phyloP scores from a whole-genome alignment of 2,113 vertebrate species.

The Hydrochoerus hydrochaeris region DNA sequence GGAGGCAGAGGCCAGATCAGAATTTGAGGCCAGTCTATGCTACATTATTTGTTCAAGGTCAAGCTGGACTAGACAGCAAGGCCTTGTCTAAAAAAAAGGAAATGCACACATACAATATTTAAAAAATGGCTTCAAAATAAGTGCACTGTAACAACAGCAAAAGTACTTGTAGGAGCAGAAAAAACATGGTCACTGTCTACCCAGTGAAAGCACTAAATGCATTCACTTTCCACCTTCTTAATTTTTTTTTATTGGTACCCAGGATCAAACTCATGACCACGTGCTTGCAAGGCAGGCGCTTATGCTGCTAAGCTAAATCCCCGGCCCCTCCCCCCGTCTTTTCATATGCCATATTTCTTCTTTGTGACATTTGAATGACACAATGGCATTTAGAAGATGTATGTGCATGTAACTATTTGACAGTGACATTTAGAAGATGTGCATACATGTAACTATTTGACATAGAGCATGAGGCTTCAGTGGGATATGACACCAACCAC shows the following conservation, averaged over 20 bases:
- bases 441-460: too few species aligned
- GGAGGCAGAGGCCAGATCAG: not conserved
- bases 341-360: not conserved
- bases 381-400: too few species aligned
- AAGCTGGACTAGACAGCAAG: not conserved
- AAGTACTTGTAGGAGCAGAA: not conserved
- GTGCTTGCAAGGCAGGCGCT: too few species aligned
- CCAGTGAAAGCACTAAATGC: not conserved
- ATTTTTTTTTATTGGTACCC: too few species aligned
- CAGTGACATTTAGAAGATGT: not conserved
- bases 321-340: too few species aligned
- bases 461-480: not conserved
- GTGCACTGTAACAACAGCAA: not conserved
- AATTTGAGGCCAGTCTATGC: not conserved
- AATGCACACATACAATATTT: not conserved
- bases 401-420: too few species aligned
- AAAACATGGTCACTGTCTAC: not conserved
- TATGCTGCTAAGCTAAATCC: too few species aligned
- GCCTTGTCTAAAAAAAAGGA: not conserved
- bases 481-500: not conserved
- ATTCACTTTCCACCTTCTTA: not conserved
- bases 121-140: not conserved
- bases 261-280: too few species aligned
- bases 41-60: not conserved
- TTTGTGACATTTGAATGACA: not conserved